Evolutionary conservation across 1,140 invertebrate species (phyloP).

Genomic region (Drosophila sulfurigaster): DNA sequence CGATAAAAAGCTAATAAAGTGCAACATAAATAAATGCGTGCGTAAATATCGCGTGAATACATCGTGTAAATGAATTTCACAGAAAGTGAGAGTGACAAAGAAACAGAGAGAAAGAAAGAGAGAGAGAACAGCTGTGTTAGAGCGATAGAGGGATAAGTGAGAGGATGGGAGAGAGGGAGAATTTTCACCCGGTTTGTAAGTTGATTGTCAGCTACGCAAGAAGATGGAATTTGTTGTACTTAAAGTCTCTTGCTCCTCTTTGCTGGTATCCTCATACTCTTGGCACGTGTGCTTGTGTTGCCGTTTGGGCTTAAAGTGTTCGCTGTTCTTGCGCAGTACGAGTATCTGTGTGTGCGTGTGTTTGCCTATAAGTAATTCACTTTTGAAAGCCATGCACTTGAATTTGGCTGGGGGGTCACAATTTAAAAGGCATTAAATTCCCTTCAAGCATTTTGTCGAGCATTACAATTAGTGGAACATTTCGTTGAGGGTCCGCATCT

Average conservation of each 20-base stretch:
- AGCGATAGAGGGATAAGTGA: background rate
- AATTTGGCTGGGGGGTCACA: constrained; percentile 31
- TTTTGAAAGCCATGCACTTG: constrained; percentile 50
- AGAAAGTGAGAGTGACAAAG: background rate
- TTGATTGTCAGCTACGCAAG: constrained; percentile 52
- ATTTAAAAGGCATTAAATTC: constrained; percentile 42
- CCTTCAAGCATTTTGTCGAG: background rate
- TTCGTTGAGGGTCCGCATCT: background rate
- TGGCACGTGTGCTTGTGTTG: constrained; percentile 64
- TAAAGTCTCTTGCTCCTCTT: constrained; percentile 13
- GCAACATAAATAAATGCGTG: constrained; percentile 74
- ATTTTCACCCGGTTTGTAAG: constrained; percentile 20
- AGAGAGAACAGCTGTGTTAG: background rate
- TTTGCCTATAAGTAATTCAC: constrained; percentile 26
- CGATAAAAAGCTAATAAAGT: constrained; percentile 82
- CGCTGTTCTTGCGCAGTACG: constrained; percentile 1
- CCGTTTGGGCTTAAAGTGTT: constrained; percentile 56
- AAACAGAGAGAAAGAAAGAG: background rate
- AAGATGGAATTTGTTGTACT: constrained; percentile 23
- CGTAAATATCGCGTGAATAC: constrained; percentile 66
- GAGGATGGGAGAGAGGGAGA: constrained; percentile 2
- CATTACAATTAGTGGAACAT: background rate
- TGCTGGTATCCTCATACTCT: constrained; percentile 41
- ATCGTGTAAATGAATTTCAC: constrained; percentile 36
- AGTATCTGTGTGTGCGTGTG: background rate